Base-by-base conservation (phyloP, 2,888 invertebrate genomes). In the Dynastes grantii region DNA sequence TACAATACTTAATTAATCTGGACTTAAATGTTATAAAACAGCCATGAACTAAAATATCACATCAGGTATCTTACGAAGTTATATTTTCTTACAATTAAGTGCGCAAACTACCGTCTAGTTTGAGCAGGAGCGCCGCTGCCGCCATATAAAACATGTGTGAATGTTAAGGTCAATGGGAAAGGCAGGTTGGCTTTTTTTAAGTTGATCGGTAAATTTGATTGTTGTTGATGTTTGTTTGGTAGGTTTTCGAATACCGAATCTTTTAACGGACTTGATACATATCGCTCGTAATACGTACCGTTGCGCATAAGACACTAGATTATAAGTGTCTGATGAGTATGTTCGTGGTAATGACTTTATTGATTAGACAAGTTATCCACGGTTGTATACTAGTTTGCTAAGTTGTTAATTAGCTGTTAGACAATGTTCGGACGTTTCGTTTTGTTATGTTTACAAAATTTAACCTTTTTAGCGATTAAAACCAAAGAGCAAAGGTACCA, bases 111-210 rank as follows among this genome's bases (percentile, higher is more conserved):
- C 29, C 29, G 51, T 68, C 51, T 51, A 68, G 51, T 51, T 68
- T 68, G 29, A 68, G 49, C 68, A 68, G 68, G 68, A 68, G 68
- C 68, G 68, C 68, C 68, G 51, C 51, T 68, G 29, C 51, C 51
- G 27, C 49, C 32, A 37, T 37, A 37, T 37, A 37, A 68, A 22
- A 53, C 49, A 61, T 73, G 37, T 58, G 40, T 73, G 73, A 73
- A 73, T 73, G 73, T 73, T 73, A 73, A 73, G 73, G 73, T 73
- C 73, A 58, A 61, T 73, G 58, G 27, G 58, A 58, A 73, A 73
- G 73, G 16, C 73, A 58, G 37, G 73, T 73, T 73, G 37, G 58
- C 9, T 58, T 73, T 73, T 68, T 68, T 71, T 55, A 58, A 73
- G 73, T 22, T 40, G 45, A 73, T 73, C 40, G 22, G 37, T 73